Conservation (phyloP, 2,888 invertebrate species). For the Perithous albicinctus region DNA sequence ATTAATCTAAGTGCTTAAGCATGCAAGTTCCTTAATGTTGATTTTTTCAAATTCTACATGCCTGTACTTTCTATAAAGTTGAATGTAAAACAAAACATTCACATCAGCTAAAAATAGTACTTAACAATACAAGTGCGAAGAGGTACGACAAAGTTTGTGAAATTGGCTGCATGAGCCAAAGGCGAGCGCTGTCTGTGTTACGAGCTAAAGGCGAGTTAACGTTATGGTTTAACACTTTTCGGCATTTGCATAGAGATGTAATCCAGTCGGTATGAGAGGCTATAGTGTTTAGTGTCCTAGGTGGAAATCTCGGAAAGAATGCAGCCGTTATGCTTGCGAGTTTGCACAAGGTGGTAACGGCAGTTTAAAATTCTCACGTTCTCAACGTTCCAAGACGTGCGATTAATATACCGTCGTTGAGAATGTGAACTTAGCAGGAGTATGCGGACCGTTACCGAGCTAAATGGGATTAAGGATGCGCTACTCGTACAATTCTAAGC, state of each 20-base stretch:
- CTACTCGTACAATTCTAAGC: neutral
- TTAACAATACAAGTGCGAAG: too few relatives aligned
- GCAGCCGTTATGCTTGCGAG: neutral
- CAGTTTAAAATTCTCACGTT: neutral
- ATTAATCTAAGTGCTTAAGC: too few relatives aligned
- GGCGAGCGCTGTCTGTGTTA: too few relatives aligned
- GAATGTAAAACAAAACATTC: too few relatives aligned
- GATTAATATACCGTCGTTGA: neutral
- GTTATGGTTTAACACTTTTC: neutral
- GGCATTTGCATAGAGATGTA: neutral
- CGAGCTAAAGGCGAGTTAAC: too few relatives aligned
- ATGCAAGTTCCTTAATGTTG: too few relatives aligned
- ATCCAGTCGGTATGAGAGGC: neutral
- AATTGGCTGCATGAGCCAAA: too few relatives aligned
- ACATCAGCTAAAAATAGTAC: too few relatives aligned
- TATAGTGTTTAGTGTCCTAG: neutral
- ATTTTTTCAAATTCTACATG: too few relatives aligned
- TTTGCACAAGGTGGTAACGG: neutral
- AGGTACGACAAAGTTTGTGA: too few relatives aligned
- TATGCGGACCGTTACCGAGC: neutral
- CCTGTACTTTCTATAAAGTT: too few relatives aligned
- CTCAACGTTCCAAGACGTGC: neutral
- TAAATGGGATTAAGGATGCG: neutral
- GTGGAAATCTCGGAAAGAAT: conserved; percentile 2
- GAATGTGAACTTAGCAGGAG: neutral